Percentiles rank a stretch among this genome's conserved stretches.
Evolutionary conservation across 2,113 vertebrate genomes (phyloP).

Genomic region (Peromyscus leucopus): DNA sequence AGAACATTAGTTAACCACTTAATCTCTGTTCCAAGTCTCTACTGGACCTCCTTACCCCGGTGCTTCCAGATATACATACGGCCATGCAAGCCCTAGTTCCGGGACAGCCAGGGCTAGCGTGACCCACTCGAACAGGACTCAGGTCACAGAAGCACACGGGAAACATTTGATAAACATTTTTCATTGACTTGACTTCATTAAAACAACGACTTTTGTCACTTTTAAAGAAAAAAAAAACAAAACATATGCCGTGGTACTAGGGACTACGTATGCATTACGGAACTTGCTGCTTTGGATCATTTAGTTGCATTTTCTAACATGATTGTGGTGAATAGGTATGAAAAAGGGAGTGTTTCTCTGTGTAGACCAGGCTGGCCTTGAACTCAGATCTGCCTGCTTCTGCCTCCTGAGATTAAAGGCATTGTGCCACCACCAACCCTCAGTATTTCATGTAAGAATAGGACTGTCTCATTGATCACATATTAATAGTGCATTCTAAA

Average conservation of each 20-base stretch:
- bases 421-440: too few relatives aligned
- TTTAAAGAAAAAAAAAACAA: background rate
- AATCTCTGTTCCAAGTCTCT: background rate
- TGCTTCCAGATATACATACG: background rate
- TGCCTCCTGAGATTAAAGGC: too few relatives aligned
- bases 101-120: background rate
- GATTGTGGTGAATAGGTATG: background rate
- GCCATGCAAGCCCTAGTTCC: background rate
- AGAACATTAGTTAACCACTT: background rate
- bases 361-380: too few relatives aligned
- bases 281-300: background rate
- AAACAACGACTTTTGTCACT: background rate
- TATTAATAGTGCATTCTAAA: background rate
- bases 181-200: background rate
- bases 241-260: background rate
- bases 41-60: background rate
- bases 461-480: background rate
- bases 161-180: conserved; percentile 2
- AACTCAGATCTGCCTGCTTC: too few relatives aligned
- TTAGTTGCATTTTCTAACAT: background rate
- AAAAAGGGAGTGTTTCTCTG: background rate
- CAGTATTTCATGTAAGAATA: too few relatives aligned
- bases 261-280: background rate
- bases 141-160: background rate
- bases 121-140: background rate